phyloP scores from a whole-genome alignment of 2,797 vertebrate species.

The Eurystomus glaucurus region DNA sequence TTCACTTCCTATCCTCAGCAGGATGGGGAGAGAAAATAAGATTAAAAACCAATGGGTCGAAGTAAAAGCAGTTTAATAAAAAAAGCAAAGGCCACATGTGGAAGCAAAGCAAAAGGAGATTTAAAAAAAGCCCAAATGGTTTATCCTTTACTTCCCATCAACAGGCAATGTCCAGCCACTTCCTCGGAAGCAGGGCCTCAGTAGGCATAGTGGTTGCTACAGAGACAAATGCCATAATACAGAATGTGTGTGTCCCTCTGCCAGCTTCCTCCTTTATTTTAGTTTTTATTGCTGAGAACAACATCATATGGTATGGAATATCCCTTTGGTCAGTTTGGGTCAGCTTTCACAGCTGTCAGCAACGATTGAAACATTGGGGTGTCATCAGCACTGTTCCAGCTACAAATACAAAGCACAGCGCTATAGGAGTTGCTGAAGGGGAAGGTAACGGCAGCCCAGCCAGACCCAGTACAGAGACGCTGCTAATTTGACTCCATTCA shows the following conservation, averaged over 20 bases:
- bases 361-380: neutral
- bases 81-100: neutral
- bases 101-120: neutral
- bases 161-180: neutral
- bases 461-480: neutral
- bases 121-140: neutral
- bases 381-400: neutral
- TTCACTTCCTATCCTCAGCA: neutral
- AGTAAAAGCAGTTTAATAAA: neutral
- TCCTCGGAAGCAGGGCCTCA: neutral
- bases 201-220: neutral
- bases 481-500: neutral
- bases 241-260: neutral
- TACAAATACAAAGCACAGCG: neutral
- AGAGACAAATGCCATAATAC: neutral
- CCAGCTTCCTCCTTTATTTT: neutral
- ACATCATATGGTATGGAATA: neutral
- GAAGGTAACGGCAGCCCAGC: neutral
- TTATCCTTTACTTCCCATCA: neutral
- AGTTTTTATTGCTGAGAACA: neutral
- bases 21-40: neutral
- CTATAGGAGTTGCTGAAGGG: neutral
- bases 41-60: accelerated
- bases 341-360: neutral
- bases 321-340: neutral